These are phyloP conservation scores for Percina caprodes DNA, from an alignment of 2,113 vertebrate species.

Conservation along the genomic window DNA sequence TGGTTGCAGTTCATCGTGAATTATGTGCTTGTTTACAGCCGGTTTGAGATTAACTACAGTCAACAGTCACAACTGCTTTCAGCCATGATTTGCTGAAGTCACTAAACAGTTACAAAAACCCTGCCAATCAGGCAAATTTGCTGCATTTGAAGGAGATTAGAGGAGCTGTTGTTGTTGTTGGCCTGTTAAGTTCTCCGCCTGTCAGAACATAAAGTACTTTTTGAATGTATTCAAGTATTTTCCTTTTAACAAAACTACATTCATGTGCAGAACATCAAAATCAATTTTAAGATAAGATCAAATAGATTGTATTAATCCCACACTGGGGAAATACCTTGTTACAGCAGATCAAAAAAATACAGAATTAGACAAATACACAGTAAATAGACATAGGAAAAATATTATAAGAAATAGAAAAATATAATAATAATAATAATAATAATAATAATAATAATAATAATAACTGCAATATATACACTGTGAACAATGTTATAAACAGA, in stretches of 20 bases:
- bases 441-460: too few species aligned
- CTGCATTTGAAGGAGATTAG: constrained; percentile 51
- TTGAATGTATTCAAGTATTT: background rate
- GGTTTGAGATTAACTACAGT: constrained; percentile 69
- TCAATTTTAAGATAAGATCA: too few species aligned
- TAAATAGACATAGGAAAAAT: too few species aligned
- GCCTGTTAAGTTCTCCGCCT: background rate
- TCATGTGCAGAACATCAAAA: background rate
- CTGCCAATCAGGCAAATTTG: constrained; percentile 58
- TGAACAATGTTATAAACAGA: too few species aligned
- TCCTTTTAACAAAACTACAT: background rate
- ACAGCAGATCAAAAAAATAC: too few species aligned
- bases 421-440: too few species aligned
- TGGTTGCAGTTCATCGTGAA: constrained; percentile 61
- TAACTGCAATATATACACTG: too few species aligned
- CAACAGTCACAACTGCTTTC: constrained; percentile 62
- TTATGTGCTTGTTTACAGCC: constrained; percentile 71
- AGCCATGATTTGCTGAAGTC: constrained; percentile 46
- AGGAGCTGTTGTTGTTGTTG: constrained; percentile 35
- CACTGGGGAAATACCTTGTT: too few species aligned
- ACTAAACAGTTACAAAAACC: constrained; percentile 54
- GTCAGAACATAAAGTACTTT: background rate
- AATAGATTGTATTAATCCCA: too few species aligned
- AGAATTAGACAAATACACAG: too few species aligned
- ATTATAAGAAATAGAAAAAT: too few species aligned